Conservation (phyloP, 2,888 invertebrate genomes). For the Candidula unifasciata region DNA sequence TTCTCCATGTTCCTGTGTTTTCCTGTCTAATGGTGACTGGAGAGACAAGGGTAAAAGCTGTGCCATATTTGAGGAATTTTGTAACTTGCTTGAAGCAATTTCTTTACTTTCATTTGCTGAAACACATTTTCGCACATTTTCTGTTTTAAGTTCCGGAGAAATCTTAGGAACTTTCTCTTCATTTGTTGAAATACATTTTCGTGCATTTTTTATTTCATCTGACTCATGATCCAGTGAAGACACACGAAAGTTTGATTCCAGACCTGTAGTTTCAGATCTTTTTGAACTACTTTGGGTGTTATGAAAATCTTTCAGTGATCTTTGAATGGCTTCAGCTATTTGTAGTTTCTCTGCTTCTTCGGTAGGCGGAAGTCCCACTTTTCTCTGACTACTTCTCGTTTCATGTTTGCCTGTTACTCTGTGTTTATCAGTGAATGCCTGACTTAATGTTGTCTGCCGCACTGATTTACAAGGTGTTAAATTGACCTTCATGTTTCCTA, state of each 20-base stretch:
- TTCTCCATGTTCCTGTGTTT: no score
- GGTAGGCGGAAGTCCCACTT: no score
- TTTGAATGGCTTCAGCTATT: slow-evolving; percentile 8
- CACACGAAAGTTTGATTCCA: background rate
- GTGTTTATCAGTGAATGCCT: background rate
- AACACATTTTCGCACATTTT: no score
- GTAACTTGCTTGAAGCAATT: background rate
- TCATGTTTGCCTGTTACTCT: background rate
- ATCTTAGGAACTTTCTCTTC: background rate
- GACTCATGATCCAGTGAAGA: no score
- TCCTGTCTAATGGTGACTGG: background rate
- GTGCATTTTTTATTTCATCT: no score
- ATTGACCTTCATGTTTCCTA: no score
- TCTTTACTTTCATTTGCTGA: background rate
- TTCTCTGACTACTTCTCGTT: background rate
- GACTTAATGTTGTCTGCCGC: slow-evolving; percentile 9
- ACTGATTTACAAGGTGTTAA: background rate
- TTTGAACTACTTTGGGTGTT: background rate
- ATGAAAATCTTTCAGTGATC: slow-evolving; percentile 17
- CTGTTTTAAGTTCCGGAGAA: background rate
- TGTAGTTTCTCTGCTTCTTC: slow-evolving; percentile 19
- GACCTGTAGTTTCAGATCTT: background rate
- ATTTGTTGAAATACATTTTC: no score
- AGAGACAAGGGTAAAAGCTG: background rate
- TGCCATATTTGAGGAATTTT: background rate